Evolutionary conservation across 2,888 invertebrate genomes (phyloP), one percentile per base, ranked within the genome.

Genomic region (Ramazzottius varieornatus): DNA sequence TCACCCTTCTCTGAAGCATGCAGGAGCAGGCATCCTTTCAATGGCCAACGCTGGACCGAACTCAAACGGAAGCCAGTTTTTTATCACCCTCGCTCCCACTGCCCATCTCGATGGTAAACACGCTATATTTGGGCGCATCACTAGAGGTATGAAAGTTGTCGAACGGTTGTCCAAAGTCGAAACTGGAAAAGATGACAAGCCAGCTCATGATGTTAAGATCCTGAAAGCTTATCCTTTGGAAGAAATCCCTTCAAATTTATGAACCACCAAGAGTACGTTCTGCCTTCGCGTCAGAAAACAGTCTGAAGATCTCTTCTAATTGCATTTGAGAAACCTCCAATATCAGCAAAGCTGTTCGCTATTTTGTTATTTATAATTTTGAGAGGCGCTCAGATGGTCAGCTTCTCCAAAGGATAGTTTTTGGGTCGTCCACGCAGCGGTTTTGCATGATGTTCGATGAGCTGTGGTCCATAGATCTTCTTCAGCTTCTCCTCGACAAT

Each of bases 41-140:
- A 99, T 98, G 98, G 98, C 98, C 0, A 99, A 99, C 80, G 86
- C 93, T 32, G 94, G 96, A 0, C 92, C 93, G 0, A 83, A 96
- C 73, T 85, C 89, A 2, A 98, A 99, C 76, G 94, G 94, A 1
- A 93, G 92, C 33, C 98, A 99, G 75, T 99, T 99, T 79, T 99
- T 96, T 72, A 88, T 98, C 64, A 93, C 94, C 0, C 77, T 98
- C 67, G 92, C 87, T 0, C 93, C 96, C 1, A 90, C 93, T n/a
- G 54, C 54, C 4, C 54, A 54, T 54, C 4, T 98, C 46, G 96
- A 98, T 79, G 88, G 90, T 16, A 94, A 94, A 75, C 96, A 99
- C 77, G 82, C 93, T 1, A 92, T 99, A 73, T 98, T 98, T 78
- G 98, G 83, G 32, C 81, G 94, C 69, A 81, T 94, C 2, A 81